These are phyloP conservation scores for Helostoma temminkii DNA, from an alignment of 2,797 vertebrate genomes.

Conservation along the genomic window DNA sequence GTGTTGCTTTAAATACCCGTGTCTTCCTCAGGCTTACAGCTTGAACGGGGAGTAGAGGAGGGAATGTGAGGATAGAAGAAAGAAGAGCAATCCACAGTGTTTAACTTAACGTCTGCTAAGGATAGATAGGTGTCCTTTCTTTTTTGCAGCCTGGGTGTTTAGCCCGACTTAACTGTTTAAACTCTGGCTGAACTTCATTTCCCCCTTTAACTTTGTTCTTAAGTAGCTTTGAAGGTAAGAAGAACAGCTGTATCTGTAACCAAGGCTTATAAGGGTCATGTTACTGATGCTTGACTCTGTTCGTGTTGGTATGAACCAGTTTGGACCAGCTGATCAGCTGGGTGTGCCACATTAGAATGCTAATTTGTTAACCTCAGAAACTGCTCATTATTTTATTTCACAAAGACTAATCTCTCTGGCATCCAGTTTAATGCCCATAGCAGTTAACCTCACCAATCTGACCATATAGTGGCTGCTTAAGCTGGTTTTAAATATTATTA, in stretches of 20 bases:
- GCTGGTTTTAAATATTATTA: slow-evolving; percentile 13
- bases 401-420: slow-evolving; percentile 9
- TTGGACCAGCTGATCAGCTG: background rate
- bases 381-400: slow-evolving; percentile 21
- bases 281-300: slow-evolving; percentile 2
- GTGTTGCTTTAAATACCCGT: slow-evolving; percentile 84
- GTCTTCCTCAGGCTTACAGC: slow-evolving; percentile 68
- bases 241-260: slow-evolving; percentile 47
- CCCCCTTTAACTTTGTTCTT: slow-evolving; percentile 53
- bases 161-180: slow-evolving; percentile 68
- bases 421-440: background rate
- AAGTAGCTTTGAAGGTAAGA: slow-evolving; percentile 56
- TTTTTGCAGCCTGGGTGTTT: slow-evolving; percentile 53
- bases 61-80: slow-evolving; percentile 47
- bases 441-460: slow-evolving; percentile 19
- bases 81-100: slow-evolving; percentile 52
- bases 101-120: slow-evolving; percentile 62
- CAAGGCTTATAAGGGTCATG: slow-evolving; percentile 41
- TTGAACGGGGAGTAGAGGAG: slow-evolving; percentile 19
- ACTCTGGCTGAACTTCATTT: slow-evolving; percentile 67
- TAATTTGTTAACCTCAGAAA: slow-evolving; percentile 9
- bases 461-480: background rate
- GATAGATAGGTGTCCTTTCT: slow-evolving; percentile 67
- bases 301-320: slow-evolving; percentile 27
- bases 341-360: background rate